Conservation (phyloP, 2,113 vertebrate species). For the Sinocyclocheilus rhinocerous region DNA sequence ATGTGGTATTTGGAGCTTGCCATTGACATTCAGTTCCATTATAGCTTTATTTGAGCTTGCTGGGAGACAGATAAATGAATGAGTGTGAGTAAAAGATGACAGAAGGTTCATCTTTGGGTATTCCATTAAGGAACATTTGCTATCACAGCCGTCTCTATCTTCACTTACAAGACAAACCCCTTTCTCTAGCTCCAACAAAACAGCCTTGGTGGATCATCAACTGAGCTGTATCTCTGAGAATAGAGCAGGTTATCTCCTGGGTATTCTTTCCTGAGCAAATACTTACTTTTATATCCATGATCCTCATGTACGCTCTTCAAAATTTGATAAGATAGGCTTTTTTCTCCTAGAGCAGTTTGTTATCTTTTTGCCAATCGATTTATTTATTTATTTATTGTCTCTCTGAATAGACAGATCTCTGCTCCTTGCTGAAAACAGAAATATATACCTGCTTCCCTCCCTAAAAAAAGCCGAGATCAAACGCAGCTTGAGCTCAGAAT, state of each 20-base stretch:
- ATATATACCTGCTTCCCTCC: conserved; percentile 59
- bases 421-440: conserved; percentile 58
- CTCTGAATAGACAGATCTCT: conserved; percentile 55
- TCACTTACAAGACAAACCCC: conserved; percentile 19
- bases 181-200: conserved; percentile 15
- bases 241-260: background rate
- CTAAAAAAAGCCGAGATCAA: conserved; percentile 68
- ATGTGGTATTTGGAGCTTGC: background rate
- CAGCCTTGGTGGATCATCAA: conserved; percentile 2
- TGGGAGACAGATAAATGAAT: background rate
- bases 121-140: no score
- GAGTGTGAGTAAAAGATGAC: background rate
- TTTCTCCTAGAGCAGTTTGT: conserved; percentile 3
- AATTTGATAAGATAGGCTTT: conserved; percentile 14
- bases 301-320: conserved; percentile 14
- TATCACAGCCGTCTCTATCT: no score
- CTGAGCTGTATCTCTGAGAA: conserved; percentile 3
- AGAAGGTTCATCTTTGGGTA: background rate
- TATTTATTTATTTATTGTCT: conserved; percentile 62
- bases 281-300: conserved; percentile 30
- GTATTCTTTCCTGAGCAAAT: background rate
- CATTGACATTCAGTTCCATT: background rate
- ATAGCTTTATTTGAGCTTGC: background rate
- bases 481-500: conserved; percentile 64
- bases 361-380: conserved; percentile 14